phyloP scores from a whole-genome alignment of 2,797 vertebrate species.

The Lutjanus argentimaculatus region DNA sequence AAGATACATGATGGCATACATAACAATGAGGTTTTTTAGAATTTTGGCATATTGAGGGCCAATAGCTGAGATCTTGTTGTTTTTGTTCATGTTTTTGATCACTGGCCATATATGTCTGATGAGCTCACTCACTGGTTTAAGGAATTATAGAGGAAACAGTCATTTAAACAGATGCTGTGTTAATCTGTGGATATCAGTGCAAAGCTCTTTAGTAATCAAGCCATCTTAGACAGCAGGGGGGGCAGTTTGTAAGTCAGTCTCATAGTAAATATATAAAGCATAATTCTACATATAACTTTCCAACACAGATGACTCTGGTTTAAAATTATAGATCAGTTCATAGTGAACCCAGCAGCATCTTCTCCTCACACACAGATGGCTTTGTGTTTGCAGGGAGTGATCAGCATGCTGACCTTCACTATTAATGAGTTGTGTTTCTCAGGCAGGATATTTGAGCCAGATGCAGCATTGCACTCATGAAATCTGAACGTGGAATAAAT shows the following conservation, averaged over 20 bases:
- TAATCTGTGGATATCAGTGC: constrained; percentile 54
- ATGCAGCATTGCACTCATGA: constrained; percentile 30
- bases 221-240: constrained; percentile 50
- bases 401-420: constrained; percentile 67
- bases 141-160: constrained; percentile 29
- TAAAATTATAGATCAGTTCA: constrained; percentile 2
- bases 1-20: constrained; percentile 38
- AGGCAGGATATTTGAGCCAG: constrained; percentile 54
- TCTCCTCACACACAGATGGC: constrained; percentile 32
- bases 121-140: constrained; percentile 33
- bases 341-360: constrained; percentile 23
- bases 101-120: constrained; percentile 4
- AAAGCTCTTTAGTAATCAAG: constrained; percentile 60
- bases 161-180: constrained; percentile 60
- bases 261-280: constrained; percentile 7
- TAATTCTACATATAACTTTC: neutral
- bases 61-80: constrained; percentile 15
- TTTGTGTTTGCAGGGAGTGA: constrained; percentile 40
- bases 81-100: constrained; percentile 43
- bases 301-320: constrained; percentile 1
- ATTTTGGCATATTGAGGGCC: neutral
- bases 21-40: constrained; percentile 45
- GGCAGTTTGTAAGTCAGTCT: constrained; percentile 35
- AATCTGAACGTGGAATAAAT: constrained; percentile 39
- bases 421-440: constrained; percentile 57